These are phyloP conservation scores for Sinhomidia bicolor DNA, from an alignment of 2,888 invertebrate genomes.

Conservation along the genomic window DNA sequence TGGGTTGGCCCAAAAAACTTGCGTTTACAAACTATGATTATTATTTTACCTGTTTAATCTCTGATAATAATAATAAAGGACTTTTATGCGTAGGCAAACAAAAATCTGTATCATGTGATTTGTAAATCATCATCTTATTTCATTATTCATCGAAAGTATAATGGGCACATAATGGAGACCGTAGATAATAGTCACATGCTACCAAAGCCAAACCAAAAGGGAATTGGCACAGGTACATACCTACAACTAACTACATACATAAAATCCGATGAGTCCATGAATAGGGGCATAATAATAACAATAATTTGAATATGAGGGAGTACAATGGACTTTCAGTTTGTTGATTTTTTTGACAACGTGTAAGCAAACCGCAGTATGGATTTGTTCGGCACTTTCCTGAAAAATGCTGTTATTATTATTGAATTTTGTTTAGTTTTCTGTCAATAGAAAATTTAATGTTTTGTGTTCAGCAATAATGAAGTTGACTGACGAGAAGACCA, in stretches of 20 bases:
- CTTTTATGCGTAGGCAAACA: too few relatives aligned
- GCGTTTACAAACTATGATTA: too few relatives aligned
- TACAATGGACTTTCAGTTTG: too few relatives aligned
- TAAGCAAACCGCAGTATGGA: slow-evolving; percentile 31
- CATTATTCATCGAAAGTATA: background rate
- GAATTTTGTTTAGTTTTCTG: slow-evolving; percentile 37
- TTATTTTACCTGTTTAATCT: too few relatives aligned
- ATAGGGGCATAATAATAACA: background rate
- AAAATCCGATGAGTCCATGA: background rate
- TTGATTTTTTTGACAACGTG: slow-evolving; percentile 31
- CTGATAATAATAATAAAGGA: too few relatives aligned
- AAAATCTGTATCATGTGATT: too few relatives aligned
- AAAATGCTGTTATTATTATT: slow-evolving; percentile 15
- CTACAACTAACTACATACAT: background rate
- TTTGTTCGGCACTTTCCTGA: slow-evolving; percentile 4
- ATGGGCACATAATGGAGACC: background rate
- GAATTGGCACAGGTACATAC: slow-evolving; percentile 9
- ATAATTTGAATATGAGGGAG: background rate
- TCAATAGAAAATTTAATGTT: slow-evolving; percentile 36
- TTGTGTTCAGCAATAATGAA: slow-evolving; percentile 30
- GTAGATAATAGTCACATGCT: slow-evolving; percentile 44
- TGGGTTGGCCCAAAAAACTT: too few relatives aligned
- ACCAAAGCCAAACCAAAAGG: slow-evolving; percentile 43
- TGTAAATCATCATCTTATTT: background rate
- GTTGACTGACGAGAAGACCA: slow-evolving; percentile 52